phyloP scores from a whole-genome alignment of 2,797 vertebrate genomes.

The Cyclura pinguis region DNA sequence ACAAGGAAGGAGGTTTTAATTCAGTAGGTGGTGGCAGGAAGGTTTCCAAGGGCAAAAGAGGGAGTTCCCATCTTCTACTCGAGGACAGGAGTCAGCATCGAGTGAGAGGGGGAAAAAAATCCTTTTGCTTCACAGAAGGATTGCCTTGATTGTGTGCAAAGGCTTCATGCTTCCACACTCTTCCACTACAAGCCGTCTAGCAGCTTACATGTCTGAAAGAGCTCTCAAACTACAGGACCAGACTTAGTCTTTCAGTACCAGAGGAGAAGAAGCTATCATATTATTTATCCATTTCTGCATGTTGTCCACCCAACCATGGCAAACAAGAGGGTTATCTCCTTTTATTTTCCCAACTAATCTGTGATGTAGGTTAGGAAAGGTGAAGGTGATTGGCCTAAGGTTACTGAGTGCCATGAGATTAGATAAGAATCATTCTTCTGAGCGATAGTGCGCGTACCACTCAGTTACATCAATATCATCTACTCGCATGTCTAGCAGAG shows the following conservation, averaged over 20 bases:
- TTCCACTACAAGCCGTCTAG: background rate
- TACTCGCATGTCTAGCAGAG: background rate
- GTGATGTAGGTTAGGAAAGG: background rate
- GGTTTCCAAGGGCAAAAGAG: too few relatives aligned
- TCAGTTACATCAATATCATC: background rate
- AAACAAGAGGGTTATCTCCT: background rate
- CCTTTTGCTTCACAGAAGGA: background rate
- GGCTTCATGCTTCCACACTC: too few relatives aligned
- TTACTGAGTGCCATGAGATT: too few relatives aligned
- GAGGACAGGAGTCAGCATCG: too few relatives aligned
- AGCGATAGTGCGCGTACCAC: background rate
- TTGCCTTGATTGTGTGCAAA: background rate
- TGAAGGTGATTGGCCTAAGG: too few relatives aligned
- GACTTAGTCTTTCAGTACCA: background rate
- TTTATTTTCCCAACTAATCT: background rate
- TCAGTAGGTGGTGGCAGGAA: too few relatives aligned
- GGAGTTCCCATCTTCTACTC: too few relatives aligned
- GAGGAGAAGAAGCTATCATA: background rate
- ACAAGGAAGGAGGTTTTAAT: too few relatives aligned
- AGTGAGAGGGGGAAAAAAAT: too few relatives aligned
- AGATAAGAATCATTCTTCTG: background rate
- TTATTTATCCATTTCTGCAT: background rate
- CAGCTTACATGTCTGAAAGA: background rate
- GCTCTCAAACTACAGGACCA: background rate
- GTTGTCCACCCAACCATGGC: background rate